phyloP scores from a whole-genome alignment of 2,113 vertebrate species.

The Boleophthalmus pectinirostris region DNA sequence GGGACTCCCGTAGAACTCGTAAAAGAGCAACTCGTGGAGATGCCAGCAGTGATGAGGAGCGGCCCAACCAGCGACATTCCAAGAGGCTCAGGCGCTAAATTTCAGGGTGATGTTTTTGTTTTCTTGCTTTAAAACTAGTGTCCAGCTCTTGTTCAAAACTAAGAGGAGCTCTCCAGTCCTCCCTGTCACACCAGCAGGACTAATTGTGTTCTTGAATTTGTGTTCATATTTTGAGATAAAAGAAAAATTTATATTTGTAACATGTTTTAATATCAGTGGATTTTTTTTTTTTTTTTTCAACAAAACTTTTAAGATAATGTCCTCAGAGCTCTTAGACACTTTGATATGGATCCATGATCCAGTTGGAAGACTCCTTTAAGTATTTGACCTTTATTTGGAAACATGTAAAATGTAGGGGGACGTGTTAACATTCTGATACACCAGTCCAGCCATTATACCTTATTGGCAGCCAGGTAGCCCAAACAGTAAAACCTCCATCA shows the following conservation, averaged over 20 bases:
- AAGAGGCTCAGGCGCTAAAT: constrained; percentile 78
- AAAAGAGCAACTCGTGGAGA: constrained; percentile 30
- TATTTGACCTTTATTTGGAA: constrained; percentile 7
- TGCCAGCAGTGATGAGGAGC: constrained; percentile 68
- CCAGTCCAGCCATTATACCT: constrained; percentile 19
- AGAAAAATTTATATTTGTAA: constrained; percentile 83
- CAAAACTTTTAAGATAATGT: constrained; percentile 44
- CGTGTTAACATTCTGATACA: constrained; percentile 16
- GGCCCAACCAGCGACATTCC: constrained; percentile 75
- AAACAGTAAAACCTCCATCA: constrained; percentile 7
- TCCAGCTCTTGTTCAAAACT: constrained; percentile 29
- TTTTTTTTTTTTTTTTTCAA: constrained; percentile 30
- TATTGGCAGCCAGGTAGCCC: not conserved
- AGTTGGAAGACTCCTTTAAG: constrained; percentile 5
- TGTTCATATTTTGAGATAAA: constrained; percentile 74
- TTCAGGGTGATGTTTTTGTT: constrained; percentile 40
- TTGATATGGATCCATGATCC: constrained; percentile 37
- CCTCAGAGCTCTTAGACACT: constrained; percentile 61
- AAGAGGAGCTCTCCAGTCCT: constrained; percentile 28
- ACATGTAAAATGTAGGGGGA: constrained; percentile 12
- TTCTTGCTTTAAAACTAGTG: constrained; percentile 52
- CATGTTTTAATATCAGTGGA: constrained; percentile 62
- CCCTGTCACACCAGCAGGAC: constrained; percentile 51
- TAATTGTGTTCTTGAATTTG: constrained; percentile 59
- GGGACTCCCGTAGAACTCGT: constrained; percentile 68